Evolutionary conservation across 2,888 invertebrate genomes (phyloP).

Genomic region (Ceramica pisi): DNA sequence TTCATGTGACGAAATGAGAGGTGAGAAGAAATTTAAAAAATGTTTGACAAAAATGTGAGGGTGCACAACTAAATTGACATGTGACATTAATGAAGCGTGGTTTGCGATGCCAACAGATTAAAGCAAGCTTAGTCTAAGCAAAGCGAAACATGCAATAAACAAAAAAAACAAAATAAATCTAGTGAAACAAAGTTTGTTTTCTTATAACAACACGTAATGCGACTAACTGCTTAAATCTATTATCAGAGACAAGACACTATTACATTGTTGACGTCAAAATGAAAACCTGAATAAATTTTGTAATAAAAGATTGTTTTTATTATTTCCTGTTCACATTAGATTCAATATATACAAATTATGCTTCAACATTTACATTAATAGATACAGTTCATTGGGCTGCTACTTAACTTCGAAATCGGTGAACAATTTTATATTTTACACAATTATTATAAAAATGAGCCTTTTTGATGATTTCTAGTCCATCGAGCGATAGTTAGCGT

Average conservation of each 20-base stretch:
- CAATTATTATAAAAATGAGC: constrained; percentile 84
- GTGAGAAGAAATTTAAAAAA: constrained; percentile 53
- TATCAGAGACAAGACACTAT: constrained; percentile 88
- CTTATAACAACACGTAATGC: constrained; percentile 71
- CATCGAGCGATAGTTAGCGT: constrained; percentile 75
- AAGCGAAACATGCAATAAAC: constrained; percentile 79
- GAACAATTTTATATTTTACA: constrained; percentile 81
- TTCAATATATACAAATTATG: constrained; percentile 90
- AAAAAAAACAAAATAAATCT: constrained; percentile 71
- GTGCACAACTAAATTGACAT: constrained; percentile 56
- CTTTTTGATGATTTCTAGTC: constrained; percentile 70
- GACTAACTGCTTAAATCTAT: constrained; percentile 78
- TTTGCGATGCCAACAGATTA: constrained; percentile 65
- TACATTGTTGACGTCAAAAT: constrained; percentile 75
- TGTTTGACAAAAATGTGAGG: constrained; percentile 50
- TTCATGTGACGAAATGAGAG: constrained; percentile 55
- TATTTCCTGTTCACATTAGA: constrained; percentile 85
- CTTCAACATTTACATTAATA: constrained; percentile 88
- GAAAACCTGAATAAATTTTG: constrained; percentile 85
- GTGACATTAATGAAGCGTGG: constrained; percentile 68
- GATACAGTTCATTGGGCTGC: constrained; percentile 82
- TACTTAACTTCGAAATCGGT: constrained; percentile 78
- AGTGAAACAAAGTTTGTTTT: constrained; percentile 73
- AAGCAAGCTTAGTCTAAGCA: constrained; percentile 77
- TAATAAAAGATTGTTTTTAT: constrained; percentile 89